Base-by-base conservation (phyloP, 2,888 invertebrate species). In the Rosalia funebris region DNA sequence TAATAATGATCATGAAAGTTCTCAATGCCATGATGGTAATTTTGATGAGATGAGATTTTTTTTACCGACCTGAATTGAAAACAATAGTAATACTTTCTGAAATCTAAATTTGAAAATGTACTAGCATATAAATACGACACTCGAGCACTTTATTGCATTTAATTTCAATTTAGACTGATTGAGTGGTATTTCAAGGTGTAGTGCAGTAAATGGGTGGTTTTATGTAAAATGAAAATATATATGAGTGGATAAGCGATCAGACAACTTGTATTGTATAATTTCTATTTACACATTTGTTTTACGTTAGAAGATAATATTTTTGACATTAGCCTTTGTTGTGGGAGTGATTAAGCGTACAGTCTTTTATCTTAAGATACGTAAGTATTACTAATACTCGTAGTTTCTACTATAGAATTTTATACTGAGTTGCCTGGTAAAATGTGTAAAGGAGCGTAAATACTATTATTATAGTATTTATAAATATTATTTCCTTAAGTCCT, bases 41-140 rank as follows among this genome's bases (percentile, higher is more conserved):
- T 68, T 63, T 62, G 68, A 63, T 68, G 68, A 59, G 65, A 54
- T 60, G 39, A 60, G 48, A 65, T 65, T 61, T 57, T 45, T 60
- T 54, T 57, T 57, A 48, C 41, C 61, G 63, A 65, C 68, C 68
- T 62, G 58, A 63, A 58, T 63, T 47, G 14, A 20, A 39, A 41
- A 48, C 25, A 61, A 62, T 59, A 39, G 65, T 62, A 41, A 60
- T 61, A 63, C 68, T 65, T 65, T 68, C 65, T 54, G 63, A 47
- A 34, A 62, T 65, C 45, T 55, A 62, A 62, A 68, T 63, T 58
- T 39, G 46, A 41, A 57, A 63, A 59, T 32, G 9, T 19, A 39
- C 34, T 36, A 10, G 20, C 47, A 47, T 59, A 59, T 59, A 59
- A 59, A 59, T 59, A 19, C 36, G 3, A 25, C 20, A 36, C 37